Conservation (phyloP, 2,113 vertebrate genomes). For the Atrichornis clamosus region DNA sequence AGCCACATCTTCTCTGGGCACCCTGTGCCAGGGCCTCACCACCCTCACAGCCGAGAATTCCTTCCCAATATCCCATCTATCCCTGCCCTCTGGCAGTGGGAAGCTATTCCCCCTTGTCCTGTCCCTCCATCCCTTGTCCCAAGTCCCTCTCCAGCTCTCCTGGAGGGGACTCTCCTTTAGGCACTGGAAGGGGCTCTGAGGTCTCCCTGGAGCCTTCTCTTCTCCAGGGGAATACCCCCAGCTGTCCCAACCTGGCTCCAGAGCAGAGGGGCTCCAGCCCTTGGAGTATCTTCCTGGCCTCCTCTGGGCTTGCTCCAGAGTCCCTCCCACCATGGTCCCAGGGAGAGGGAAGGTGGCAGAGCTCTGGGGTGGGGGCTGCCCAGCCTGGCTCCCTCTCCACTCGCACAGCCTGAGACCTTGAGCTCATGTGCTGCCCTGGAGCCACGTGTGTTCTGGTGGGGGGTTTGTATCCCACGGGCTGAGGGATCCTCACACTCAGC, state of each 20-base stretch:
- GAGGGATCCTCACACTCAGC: not conserved
- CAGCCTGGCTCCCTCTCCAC: not conserved
- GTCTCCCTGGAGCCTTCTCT: not conserved
- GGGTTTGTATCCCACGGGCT: not conserved
- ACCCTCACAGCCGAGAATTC: not conserved
- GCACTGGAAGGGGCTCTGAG: not conserved
- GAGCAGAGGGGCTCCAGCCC: not conserved
- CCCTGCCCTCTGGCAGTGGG: not conserved
- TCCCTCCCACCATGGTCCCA: not conserved
- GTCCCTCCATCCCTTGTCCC: not conserved
- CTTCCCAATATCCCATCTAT: not conserved
- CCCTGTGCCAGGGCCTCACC: not conserved
- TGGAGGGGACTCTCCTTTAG: not conserved
- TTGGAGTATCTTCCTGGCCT: fast-evolving
- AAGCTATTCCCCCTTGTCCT: not conserved
- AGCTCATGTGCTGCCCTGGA: not conserved
- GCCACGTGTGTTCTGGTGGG: fast-evolving
- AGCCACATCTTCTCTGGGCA: not conserved
- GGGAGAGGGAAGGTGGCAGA: not conserved
- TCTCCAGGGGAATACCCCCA: not conserved
- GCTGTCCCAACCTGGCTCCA: not conserved
- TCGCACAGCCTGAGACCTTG: not conserved
- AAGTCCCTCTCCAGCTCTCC: not conserved
- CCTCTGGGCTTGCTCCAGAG: not conserved
- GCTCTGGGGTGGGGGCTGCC: not conserved